phyloP scores from a whole-genome alignment of 2,888 invertebrate genomes.

The Cyrtodaria siliqua region DNA sequence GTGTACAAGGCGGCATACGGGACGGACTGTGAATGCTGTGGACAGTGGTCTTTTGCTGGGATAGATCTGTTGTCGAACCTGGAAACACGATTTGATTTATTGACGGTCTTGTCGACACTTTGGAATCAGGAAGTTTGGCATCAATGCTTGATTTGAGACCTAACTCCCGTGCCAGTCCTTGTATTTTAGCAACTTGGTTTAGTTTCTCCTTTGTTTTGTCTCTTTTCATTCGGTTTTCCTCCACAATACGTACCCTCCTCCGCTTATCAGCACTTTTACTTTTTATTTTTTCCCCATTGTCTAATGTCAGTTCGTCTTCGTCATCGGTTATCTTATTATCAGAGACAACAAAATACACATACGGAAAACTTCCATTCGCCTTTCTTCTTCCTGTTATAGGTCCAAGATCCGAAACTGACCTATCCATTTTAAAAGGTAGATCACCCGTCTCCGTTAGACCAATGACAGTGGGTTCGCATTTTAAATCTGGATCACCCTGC shows the following conservation, averaged over 20 bases:
- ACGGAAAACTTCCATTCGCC: conserved; percentile 42
- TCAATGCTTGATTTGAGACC: conserved; percentile 53
- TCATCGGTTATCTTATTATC: conserved; percentile 38
- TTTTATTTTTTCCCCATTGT: conserved; percentile 18
- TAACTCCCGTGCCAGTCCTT: conserved; percentile 56
- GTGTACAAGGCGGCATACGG: conserved; percentile 59
- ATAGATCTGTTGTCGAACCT: neutral
- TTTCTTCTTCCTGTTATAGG: conserved; percentile 1
- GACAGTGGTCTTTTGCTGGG: conserved; percentile 1
- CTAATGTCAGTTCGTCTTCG: conserved; percentile 15
- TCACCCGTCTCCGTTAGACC: conserved; percentile 6
- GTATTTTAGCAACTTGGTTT: conserved; percentile 37
- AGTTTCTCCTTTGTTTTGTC: conserved; percentile 28
- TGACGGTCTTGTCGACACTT: conserved; percentile 14
- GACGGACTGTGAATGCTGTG: conserved; percentile 50
- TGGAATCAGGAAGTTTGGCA: neutral
- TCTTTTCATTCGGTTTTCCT: conserved; percentile 38
- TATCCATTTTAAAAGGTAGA: conserved; percentile 38
- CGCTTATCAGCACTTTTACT: conserved; percentile 52
- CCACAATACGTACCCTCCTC: conserved; percentile 35
- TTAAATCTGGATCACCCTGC: conserved; percentile 17
- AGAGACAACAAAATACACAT: conserved; percentile 71
- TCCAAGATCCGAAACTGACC: conserved; percentile 36
- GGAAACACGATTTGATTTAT: conserved; percentile 53
- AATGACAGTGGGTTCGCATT: conserved; percentile 32